phyloP scores from a whole-genome alignment of 1,140 invertebrate species.

The Bombus haemorrhoidalis region DNA sequence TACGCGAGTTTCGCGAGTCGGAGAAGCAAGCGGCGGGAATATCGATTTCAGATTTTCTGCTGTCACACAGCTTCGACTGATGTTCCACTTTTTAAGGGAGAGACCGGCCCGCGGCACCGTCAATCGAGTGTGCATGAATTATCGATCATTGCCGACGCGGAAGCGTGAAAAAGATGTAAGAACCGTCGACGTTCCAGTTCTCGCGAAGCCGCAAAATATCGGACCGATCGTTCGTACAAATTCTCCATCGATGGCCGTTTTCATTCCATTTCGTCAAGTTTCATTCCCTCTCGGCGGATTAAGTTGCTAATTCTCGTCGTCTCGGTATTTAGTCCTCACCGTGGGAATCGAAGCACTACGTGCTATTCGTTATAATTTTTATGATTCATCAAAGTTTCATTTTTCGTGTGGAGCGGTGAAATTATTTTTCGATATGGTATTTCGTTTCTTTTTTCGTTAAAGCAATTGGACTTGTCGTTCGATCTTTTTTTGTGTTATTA shows the following conservation, averaged over 20 bases:
- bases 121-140: constrained; percentile 54
- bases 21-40: constrained; percentile 27
- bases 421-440: neutral
- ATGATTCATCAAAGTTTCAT: too few species aligned
- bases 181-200: constrained; percentile 6
- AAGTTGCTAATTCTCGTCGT: neutral
- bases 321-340: neutral
- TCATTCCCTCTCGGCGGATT: neutral
- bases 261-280: neutral
- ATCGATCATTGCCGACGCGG: constrained; percentile 41
- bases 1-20: constrained; percentile 32
- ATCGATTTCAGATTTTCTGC: constrained; percentile 65
- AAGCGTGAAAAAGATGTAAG: constrained; percentile 27
- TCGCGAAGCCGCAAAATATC: constrained; percentile 9
- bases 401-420: too few species aligned
- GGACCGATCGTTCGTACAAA: constrained; percentile 1
- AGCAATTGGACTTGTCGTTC: too few species aligned
- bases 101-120: constrained; percentile 13
- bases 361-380: neutral
- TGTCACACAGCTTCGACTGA: constrained; percentile 46
- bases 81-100: constrained; percentile 55
- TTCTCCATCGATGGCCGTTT: neutral
- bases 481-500: too few species aligned
- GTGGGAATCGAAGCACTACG: neutral
- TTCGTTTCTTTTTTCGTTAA: neutral